Evolutionary conservation across 2,888 invertebrate species (phyloP).

Genomic region (Lissocephala sabroskyi): DNA sequence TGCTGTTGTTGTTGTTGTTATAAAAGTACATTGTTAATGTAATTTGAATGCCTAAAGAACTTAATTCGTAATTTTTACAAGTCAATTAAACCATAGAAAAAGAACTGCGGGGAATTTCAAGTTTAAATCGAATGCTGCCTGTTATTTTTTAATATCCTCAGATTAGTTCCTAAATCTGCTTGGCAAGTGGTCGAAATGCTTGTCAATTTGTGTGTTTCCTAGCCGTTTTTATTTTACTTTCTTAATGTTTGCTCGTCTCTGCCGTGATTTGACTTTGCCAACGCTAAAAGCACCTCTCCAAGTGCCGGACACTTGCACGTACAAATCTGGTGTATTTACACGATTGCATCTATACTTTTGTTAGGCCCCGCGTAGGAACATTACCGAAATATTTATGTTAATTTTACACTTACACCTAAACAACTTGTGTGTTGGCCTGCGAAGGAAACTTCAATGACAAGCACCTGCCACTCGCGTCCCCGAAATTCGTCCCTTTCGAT

Average conservation of each 20-base stretch:
- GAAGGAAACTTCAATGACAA: not conserved
- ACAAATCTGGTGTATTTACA: conserved; percentile 38
- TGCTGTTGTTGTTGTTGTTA: conserved; percentile 33
- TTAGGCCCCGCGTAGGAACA: conserved; percentile 62
- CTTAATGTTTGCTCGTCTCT: conserved; percentile 30
- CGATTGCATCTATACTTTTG: too few species aligned
- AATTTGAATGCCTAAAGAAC: too few species aligned
- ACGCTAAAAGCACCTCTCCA: too few species aligned
- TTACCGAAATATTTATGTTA: conserved; percentile 69
- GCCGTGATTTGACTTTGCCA: too few species aligned
- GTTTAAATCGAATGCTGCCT: not conserved
- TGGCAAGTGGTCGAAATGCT: conserved; percentile 39
- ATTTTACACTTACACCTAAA: conserved; percentile 69
- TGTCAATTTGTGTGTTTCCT: conserved; percentile 60
- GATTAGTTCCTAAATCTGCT: not conserved
- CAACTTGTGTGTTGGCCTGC: conserved; percentile 26
- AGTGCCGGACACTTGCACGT: too few species aligned
- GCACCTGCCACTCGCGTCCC: not conserved
- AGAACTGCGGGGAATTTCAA: too few species aligned
- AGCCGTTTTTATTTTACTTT: conserved; percentile 33
- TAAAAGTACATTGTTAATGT: conserved; percentile 42
- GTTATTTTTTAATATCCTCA: conserved; percentile 5
- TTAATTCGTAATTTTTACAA: conserved; percentile 26
- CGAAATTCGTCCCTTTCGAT: conserved; percentile 5
- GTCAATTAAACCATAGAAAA: conserved; percentile 5